phyloP scores from a whole-genome alignment of 2,797 vertebrate species.

The Chaetodon trifasciatus region DNA sequence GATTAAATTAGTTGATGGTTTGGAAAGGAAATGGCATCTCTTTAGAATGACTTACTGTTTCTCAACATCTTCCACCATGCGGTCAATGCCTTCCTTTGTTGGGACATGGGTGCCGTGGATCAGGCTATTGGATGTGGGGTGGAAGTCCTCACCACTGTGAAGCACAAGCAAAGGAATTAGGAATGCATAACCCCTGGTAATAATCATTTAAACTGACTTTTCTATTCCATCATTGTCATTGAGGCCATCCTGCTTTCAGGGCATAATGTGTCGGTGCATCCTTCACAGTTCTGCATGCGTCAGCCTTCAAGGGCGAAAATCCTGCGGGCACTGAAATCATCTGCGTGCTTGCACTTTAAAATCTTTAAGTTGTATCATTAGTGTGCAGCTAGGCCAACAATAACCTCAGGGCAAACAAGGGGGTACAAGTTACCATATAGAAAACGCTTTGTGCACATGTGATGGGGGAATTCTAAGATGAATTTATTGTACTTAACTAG shows the following conservation, averaged over 20 bases:
- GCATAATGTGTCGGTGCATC: slow-evolving; percentile 42
- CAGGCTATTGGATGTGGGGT: slow-evolving; percentile 94
- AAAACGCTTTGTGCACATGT: slow-evolving; percentile 75
- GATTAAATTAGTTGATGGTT: slow-evolving; percentile 5
- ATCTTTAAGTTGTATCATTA: slow-evolving; percentile 34
- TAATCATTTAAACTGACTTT: slow-evolving; percentile 46
- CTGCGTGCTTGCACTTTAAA: slow-evolving; percentile 15
- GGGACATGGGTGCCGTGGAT: slow-evolving; percentile 95
- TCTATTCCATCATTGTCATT: slow-evolving; percentile 61
- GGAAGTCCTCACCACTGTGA: slow-evolving; percentile 93
- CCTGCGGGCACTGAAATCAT: slow-evolving; percentile 45
- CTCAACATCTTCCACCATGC: slow-evolving; percentile 96
- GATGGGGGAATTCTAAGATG: slow-evolving; percentile 43
- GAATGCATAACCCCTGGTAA: slow-evolving; percentile 55
- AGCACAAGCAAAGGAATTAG: slow-evolving; percentile 57
- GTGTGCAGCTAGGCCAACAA: slow-evolving; percentile 21
- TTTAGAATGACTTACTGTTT: slow-evolving; percentile 91
- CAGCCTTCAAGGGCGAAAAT: slow-evolving; percentile 20
- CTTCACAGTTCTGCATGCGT: slow-evolving; percentile 57
- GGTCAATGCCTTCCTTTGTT: slow-evolving; percentile 90
- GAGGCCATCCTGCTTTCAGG: slow-evolving; percentile 25
- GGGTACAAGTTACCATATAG: slow-evolving; percentile 32
- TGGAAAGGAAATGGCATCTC: not conserved
- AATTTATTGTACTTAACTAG: slow-evolving; percentile 52
- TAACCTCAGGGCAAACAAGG: slow-evolving; percentile 37